Evolutionary conservation across 2,797 vertebrate species (phyloP), one percentile per base, ranked within the genome.

Genomic region (Malacoraja senta): DNA sequence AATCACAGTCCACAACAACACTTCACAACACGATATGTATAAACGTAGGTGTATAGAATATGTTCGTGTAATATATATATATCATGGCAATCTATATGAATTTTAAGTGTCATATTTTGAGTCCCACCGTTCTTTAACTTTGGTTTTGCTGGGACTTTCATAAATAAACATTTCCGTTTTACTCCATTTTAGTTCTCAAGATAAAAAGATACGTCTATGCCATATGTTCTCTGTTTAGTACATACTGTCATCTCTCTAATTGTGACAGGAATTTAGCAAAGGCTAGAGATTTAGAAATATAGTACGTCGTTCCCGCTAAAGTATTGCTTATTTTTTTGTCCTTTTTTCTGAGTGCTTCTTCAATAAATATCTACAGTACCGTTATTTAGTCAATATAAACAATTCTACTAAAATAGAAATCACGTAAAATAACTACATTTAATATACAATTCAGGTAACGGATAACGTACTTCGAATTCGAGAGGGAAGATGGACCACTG

Each of bases 141-240:
- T 65, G 90, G 26, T 53, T 71, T 92, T 13, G 32, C 90, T 58
- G 13, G 24, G 90, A 76, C 71, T 92, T 92, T 92, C 29, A 92
- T 76, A 92, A 74, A 92, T 92, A 92, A 92, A 92, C 90, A 76
- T 92, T 92, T 92, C 90, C 90, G 90, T 92, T 92, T 92, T 92
- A 92, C 90, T 92, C 90, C 90, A 92, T 92, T 92, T 92, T 92
- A 92, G 90, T 92, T 92, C 35, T 74, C 35, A 53, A 29, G n/a
- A 35, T 92, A 38, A 92, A 92, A 53, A 92, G 90, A 76, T 74
- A 92, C 38, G 90, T 92, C 38, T 38, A 38, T 76, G 38, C 1
- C 21, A 76, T 74, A 74, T 92, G 26, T 92, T 44, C 71, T 92
- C 71, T 58, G 38, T 15, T 92, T 74, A 76, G 90, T 10, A 76